These are phyloP conservation scores for Ctenodactylus gundi DNA, from an alignment of 2,113 vertebrate species.

Conservation along the genomic window DNA sequence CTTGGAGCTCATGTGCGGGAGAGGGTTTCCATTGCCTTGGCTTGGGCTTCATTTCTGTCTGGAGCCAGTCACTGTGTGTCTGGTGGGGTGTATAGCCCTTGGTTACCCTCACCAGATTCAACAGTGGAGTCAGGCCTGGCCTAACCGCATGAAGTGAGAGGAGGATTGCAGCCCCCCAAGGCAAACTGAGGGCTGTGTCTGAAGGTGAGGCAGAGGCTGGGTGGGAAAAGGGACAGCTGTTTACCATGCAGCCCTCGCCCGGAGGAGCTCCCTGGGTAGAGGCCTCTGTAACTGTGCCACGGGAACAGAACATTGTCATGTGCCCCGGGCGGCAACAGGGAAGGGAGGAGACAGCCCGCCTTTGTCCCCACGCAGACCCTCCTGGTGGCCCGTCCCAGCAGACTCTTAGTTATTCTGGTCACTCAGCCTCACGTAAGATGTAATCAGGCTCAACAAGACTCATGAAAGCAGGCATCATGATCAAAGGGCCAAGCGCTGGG, in stretches of 20 bases:
- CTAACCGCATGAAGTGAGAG: not conserved
- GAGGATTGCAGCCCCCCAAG: not conserved
- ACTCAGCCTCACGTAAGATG: not conserved
- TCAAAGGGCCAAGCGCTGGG: not conserved
- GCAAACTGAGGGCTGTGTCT: not conserved
- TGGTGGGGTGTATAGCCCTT: not conserved
- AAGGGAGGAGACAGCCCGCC: rapidly evolving
- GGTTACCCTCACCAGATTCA: not conserved
- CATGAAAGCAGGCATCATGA: not conserved
- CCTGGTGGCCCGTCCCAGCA: not conserved
- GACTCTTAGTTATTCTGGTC: not conserved
- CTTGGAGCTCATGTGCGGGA: not conserved
- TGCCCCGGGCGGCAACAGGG: not conserved
- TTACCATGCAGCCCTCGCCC: not conserved
- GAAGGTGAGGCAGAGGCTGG: not conserved
- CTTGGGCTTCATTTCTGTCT: not conserved
- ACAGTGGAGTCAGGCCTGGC: not conserved
- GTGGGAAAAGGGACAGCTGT: no score
- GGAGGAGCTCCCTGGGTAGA: not conserved
- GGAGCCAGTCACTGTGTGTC: not conserved
- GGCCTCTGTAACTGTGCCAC: not conserved
- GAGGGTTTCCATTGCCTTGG: not conserved
- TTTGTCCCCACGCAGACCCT: not conserved
- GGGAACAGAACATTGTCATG: not conserved
- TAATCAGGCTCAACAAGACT: not conserved